Conservation (phyloP, 2,113 vertebrate genomes). For the Edolisoma coerulescens region DNA sequence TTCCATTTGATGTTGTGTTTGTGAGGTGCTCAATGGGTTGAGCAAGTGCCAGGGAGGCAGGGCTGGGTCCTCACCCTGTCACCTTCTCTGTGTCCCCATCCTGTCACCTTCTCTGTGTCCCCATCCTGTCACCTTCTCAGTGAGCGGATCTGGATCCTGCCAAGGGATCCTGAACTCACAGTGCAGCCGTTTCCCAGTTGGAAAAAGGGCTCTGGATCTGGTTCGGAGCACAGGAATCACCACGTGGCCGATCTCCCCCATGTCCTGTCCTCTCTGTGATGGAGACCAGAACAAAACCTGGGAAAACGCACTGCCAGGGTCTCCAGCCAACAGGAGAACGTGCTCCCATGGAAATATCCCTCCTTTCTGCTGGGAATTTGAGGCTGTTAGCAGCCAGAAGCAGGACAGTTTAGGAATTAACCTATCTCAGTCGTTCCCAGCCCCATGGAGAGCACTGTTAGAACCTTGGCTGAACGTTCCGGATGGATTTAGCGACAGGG, state of each 20-base stretch:
- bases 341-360: neutral
- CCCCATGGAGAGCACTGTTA: neutral
- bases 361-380: neutral
- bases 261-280: neutral
- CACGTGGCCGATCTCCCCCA: accelerated
- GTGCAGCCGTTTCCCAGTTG: accelerated
- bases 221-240: neutral
- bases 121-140: accelerated
- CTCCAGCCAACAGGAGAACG: neutral
- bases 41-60: accelerated
- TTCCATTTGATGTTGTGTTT: accelerated
- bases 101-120: accelerated
- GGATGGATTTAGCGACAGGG: neutral
- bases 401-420: neutral
- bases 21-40: neutral
- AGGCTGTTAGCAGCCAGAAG: neutral
- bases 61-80: neutral
- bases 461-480: neutral
- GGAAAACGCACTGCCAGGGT: accelerated
- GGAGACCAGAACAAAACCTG: neutral
- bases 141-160: accelerated
- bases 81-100: accelerated
- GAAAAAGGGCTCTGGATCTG: accelerated
- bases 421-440: neutral
- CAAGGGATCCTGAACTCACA: too few relatives aligned